Evolutionary conservation across 2,113 vertebrate species (phyloP), one percentile per base, ranked within the genome.

Genomic region (Mohoua ochrocephala): DNA sequence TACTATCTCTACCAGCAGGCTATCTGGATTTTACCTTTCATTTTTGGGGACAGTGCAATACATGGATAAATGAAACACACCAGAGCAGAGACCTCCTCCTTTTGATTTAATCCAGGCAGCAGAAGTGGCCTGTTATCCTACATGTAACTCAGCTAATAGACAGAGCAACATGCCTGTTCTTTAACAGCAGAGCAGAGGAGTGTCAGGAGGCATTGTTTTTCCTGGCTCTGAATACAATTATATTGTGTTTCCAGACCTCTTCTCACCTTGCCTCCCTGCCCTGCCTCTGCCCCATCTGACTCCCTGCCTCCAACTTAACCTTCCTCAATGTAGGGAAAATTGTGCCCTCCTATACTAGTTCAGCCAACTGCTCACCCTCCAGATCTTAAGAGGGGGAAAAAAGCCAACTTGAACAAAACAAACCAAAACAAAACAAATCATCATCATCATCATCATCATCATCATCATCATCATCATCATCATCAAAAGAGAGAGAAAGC

Each of bases 361-460:
- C 21, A 88, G 24, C 14, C 0, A 0, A 61, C 8, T 59, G 4
- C 10, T 61, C 37, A 60, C 4, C 15, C 42, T 74, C 10, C 42
- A 74, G 13, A 44, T 30, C 4, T n/a, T 44, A 61, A 61, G 16
- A 33, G 22, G 11, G 6, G 33, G 4, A 44, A 2, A 45, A 59
- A 52, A 56, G 2, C 0, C 28, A 61, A 30, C 11, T 31, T 4
- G 12, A 80, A 57, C 12, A 61, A 76, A 69, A 80, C 13, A 17
- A 35, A 88, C 8, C 5, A 41, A 35, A 91, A 9, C 5, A 41
- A 45, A 30, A 23, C 5, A 47, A 57, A 37, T 22, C 4, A 33
- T 17, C 2, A 41, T 18, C 5, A 47, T 75, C 0, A 31, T 42
- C 1, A 31, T 42, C 30, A 57, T 42, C 35, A 50, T 20, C 8